Percentiles rank a stretch among this genome's conserved stretches.
Conservation (phyloP, 2,888 invertebrate species). For the Lathronympha strigana region DNA sequence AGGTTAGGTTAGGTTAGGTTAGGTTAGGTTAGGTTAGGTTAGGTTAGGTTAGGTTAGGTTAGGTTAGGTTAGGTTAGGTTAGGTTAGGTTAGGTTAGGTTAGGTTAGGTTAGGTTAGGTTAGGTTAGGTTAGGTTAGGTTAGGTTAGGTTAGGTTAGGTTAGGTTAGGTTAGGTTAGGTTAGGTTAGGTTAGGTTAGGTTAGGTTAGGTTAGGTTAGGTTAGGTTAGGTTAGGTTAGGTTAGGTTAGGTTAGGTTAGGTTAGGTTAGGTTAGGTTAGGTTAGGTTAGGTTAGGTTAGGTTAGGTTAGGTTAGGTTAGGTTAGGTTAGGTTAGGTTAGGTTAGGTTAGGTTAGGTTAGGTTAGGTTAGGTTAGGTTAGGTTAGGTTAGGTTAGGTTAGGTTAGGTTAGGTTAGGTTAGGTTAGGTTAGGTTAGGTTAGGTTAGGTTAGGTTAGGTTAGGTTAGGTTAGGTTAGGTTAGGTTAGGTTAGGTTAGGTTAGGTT, state of each 20-base stretch:
- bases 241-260: conserved; percentile 34
- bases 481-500: conserved; percentile 33
- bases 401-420: conserved; percentile 38
- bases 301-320: conserved; percentile 39
- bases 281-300: conserved; percentile 35
- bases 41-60: conserved; percentile 23
- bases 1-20: conserved; percentile 38
- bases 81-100: conserved; percentile 39
- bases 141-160: conserved; percentile 34
- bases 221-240: conserved; percentile 33
- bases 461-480: conserved; percentile 30
- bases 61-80: conserved; percentile 28
- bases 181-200: conserved; percentile 35
- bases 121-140: conserved; percentile 31
- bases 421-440: conserved; percentile 30
- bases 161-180: conserved; percentile 28
- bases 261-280: conserved; percentile 23
- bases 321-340: conserved; percentile 32
- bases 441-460: conserved; percentile 37
- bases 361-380: conserved; percentile 35
- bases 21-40: conserved; percentile 9
- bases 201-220: conserved; percentile 29
- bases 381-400: conserved; percentile 33
- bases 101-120: conserved; percentile 40
- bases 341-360: conserved; percentile 35